A percentile compares a stretch with the other conserved stretches of the same genome.
phyloP scores from a whole-genome alignment of 2,888 invertebrate genomes.

The Melieria crassipennis region DNA sequence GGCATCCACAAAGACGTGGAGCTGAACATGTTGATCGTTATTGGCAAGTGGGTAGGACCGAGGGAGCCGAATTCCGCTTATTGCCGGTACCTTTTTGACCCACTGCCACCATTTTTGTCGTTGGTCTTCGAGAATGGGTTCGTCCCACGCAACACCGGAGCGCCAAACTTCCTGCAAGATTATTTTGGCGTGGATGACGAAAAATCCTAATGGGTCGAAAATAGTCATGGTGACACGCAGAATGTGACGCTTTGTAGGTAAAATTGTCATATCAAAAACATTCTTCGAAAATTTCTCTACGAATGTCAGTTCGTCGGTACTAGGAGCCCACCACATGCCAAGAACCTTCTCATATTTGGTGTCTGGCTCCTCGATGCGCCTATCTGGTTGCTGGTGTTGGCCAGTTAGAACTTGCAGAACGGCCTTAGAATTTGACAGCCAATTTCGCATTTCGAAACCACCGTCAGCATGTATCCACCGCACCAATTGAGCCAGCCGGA shows the following conservation, averaged over 20 bases:
- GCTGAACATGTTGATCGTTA: neutral
- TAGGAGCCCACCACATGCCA: slow-evolving; percentile 13
- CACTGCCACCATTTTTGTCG: slow-evolving; percentile 20
- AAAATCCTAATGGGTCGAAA: slow-evolving; percentile 27
- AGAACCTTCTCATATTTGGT: slow-evolving; percentile 15
- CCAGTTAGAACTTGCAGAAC: slow-evolving; percentile 15
- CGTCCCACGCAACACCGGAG: slow-evolving; percentile 24
- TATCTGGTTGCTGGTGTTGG: neutral
- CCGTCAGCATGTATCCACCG: slow-evolving; percentile 29
- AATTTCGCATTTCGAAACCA: slow-evolving; percentile 37
- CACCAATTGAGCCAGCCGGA: slow-evolving; percentile 13
- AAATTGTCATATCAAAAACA: slow-evolving; percentile 22
- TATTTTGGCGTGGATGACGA: too few species aligned
- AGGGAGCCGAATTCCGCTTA: slow-evolving; percentile 11
- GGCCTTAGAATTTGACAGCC: slow-evolving; percentile 31
- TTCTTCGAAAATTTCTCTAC: slow-evolving; percentile 9
- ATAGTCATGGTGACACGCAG: slow-evolving; percentile 28
- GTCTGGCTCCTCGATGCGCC: slow-evolving; percentile 13
- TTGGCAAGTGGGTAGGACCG: slow-evolving; percentile 12
- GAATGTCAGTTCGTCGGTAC: slow-evolving; percentile 11
- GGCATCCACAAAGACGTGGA: slow-evolving; percentile 28
- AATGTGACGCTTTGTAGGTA: slow-evolving; percentile 35
- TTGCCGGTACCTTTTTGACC: slow-evolving; percentile 29
- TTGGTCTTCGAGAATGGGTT: slow-evolving; percentile 18
- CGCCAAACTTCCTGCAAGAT: slow-evolving; percentile 21